Evolutionary conservation across 64 coral and sea anemone species (phyloP), one percentile per base, ranked within the genome.

Genomic region (Exaiptasia diaphana): DNA sequence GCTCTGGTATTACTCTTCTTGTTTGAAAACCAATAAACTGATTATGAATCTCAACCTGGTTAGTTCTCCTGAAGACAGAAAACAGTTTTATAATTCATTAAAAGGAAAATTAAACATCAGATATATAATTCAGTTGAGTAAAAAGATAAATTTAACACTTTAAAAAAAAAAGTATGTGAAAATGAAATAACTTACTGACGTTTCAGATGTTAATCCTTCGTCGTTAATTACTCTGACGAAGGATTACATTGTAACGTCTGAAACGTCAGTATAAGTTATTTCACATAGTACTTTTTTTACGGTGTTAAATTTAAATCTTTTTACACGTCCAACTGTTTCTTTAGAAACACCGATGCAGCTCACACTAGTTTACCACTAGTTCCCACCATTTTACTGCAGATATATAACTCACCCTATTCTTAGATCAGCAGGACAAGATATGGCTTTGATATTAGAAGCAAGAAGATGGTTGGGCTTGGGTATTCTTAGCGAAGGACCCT

Each of bases 11-110:
- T 31, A 68, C 10, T 74, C 64, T 94, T 31, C 74, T 53, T 62
- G 75, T 77, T 58, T 88, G 67, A 28, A 88, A 68, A 22, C 74
- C 85, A 33, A 59, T 49, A 39, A 94, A 85, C 40, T 94, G 80
- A 72, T 80, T 85, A 39, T 73, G 91, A 43, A 83, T 59, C 56
- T 94, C 85, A 46, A 79, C 60, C 20, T 70, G 53, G 42, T 42
- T 82, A 48, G 36, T 53, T 27, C 54, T 41, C 22, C 38, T 45
- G 14, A 1, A 39, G 25, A 48, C 23, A 41, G 14, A 15, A 24
- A 45, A 9, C 17, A 45, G 46, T 25, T 27, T 4, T 28, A 26
- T 13, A 8, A 14, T 54, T 13, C 44, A 68, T 0, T 37, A 18
- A 41, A 32, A 25, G 17, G 28, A 5, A 50, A 60, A 10, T 24